Conservation (phyloP, 2,888 invertebrate genomes). For the Stenichneumon culpator region DNA sequence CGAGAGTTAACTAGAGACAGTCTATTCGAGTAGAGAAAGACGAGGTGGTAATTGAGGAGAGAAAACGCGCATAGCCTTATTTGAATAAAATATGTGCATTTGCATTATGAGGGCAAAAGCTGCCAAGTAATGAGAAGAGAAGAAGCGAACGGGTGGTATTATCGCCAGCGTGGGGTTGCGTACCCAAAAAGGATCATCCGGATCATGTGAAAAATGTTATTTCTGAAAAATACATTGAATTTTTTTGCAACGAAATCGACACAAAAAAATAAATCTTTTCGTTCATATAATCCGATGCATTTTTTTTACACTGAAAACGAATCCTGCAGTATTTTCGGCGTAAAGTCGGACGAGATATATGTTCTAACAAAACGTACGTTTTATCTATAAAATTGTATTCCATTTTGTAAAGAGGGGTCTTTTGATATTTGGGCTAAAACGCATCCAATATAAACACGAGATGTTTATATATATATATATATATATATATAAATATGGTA, state of each 20-base stretch:
- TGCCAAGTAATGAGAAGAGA: neutral
- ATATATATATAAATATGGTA: neutral
- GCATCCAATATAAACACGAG: neutral
- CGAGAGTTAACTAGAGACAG: neutral
- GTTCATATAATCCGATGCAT: neutral
- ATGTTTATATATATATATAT: no score
- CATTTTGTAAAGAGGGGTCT: neutral
- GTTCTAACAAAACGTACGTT: no score
- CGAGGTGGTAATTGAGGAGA: neutral
- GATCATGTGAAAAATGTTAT: neutral
- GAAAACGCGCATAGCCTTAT: neutral
- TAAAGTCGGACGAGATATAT: neutral
- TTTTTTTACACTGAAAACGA: neutral
- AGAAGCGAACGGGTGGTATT: neutral
- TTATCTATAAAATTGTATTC: neutral
- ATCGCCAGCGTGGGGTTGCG: neutral
- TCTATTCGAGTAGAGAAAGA: neutral
- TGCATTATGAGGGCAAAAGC: neutral
- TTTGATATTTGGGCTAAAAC: neutral
- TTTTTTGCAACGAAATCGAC: neutral
- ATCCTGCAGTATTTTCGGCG: no score
- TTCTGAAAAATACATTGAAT: neutral
- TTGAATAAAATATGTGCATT: slow-evolving; percentile 12
- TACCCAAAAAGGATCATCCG: neutral
- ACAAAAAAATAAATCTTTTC: no score